Base-by-base conservation (phyloP, 2,888 invertebrate species). In the Serrognathus titanus region DNA sequence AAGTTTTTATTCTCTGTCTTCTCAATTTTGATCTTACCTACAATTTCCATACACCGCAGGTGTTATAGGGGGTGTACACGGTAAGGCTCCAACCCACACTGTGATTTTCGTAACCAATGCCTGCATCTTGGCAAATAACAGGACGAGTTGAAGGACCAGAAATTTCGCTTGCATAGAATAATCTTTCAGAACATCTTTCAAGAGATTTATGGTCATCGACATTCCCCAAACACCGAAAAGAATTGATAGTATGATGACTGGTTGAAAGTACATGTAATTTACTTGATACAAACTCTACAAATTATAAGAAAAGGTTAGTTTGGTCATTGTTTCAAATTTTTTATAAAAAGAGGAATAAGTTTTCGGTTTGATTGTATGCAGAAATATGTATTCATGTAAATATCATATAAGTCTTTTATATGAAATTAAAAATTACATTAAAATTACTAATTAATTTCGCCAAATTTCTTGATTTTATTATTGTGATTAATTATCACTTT, bases 171-270 rank as follows among this genome's bases (percentile, higher is more conserved):
- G 73, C 10, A 83, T 77, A 1, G 71, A 75, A 61, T 79, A 73
- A 13, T 75, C 74, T 16, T 73, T 72, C 8, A 81, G 68, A 0
- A 77, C 67, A 55, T 79, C 71, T 69, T 78, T 66, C 70, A 88
- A 55, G 75, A 81, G 76, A 62, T 81, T 80, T 16, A 85, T 82
- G 3, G 83, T 80, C 82, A 89, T 86, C 38, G 82, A 81, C 69
- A 88, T 80, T 1, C 86, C 86, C 84, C 88, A 89, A 46, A 89
- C 79, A 10, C 86, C 88, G 24, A 84, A 76, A 6, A 89, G 75
- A 58, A 89, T 87, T 5, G 88, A 89, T 2, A 79, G 74, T 2
- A 84, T 80, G 39, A 86, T 79, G 43, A 88, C 74, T 1, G 87
- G 86, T 73, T 87, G 87, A 54, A 88, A 75, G 72, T 82, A 88